A percentile compares a stretch with the other conserved stretches of the same genome.
phyloP scores from a whole-genome alignment of 2,888 invertebrate species.

The Tipula helvola region DNA sequence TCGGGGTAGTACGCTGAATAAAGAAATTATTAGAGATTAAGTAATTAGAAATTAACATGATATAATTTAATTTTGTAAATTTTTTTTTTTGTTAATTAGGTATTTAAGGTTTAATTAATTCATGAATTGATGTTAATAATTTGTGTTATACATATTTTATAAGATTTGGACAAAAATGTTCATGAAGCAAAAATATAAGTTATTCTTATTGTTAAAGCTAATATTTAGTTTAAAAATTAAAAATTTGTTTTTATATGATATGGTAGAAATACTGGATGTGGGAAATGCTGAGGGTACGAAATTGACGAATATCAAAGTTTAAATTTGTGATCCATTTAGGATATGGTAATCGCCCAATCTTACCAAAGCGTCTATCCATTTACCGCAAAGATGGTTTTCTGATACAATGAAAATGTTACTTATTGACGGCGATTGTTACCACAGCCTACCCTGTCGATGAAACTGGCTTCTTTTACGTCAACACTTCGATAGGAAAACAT shows the following conservation, averaged over 20 bases:
- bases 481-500: no score
- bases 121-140: background rate
- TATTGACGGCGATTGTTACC: no score
- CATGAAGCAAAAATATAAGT: background rate
- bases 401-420: no score
- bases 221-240: background rate
- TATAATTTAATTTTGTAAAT: background rate
- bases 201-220: background rate
- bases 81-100: background rate
- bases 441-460: no score
- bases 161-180: background rate
- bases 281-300: no score
- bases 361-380: no score
- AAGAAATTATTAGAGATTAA: constrained; percentile 7
- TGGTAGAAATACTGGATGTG: no score
- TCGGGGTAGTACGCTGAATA: constrained; percentile 19
- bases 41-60: background rate
- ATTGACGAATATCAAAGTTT: no score
- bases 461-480: no score
- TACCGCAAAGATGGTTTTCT: no score
- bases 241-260: background rate
- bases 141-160: background rate
- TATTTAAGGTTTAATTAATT: background rate
- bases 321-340: no score
- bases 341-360: no score